A percentile compares a stretch with the other conserved stretches of the same genome.
phyloP scores from a whole-genome alignment of 2,797 vertebrate species.

The Sebastes diploproa region DNA sequence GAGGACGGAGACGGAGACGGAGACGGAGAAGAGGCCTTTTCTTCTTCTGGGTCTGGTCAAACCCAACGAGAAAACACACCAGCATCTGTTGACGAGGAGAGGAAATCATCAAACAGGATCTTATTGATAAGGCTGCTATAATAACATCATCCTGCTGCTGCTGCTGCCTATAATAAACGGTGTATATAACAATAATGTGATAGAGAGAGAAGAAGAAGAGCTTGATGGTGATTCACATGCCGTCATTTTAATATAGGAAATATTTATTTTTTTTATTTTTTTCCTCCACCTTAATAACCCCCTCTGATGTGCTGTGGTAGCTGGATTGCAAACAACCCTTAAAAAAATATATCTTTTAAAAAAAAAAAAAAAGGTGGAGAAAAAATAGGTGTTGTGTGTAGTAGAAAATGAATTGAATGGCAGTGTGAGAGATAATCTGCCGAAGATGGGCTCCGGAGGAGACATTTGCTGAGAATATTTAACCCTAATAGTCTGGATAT shows the following conservation, averaged over 20 bases:
- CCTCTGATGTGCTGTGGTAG: constrained; percentile 52
- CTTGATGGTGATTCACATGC: constrained; percentile 73
- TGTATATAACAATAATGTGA: neutral
- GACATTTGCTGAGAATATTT: constrained; percentile 63
- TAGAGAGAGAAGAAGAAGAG: constrained; percentile 7
- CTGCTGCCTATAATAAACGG: too few relatives aligned
- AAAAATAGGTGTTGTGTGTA: constrained; percentile 37
- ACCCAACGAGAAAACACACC: too few relatives aligned
- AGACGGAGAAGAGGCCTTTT: too few relatives aligned
- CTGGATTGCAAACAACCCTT: constrained; percentile 32
- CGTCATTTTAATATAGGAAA: constrained; percentile 80
- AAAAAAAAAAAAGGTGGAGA: neutral
- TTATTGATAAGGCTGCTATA: too few relatives aligned
- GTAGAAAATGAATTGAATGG: constrained; percentile 74
- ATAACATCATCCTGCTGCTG: too few relatives aligned
- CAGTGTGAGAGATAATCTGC: constrained; percentile 66
- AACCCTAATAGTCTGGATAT: neutral
- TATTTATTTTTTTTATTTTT: constrained; percentile 68
- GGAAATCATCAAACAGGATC: too few relatives aligned
- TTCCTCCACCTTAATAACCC: neutral
- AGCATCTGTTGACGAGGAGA: too few relatives aligned
- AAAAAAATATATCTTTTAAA: constrained; percentile 12
- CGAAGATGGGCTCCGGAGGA: constrained; percentile 77
- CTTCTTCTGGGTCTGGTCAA: too few relatives aligned
- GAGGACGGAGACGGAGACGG: too few relatives aligned